These are phyloP conservation scores for Scaeva pyrastri DNA, from an alignment of 2,888 invertebrate genomes.

Conservation along the genomic window DNA sequence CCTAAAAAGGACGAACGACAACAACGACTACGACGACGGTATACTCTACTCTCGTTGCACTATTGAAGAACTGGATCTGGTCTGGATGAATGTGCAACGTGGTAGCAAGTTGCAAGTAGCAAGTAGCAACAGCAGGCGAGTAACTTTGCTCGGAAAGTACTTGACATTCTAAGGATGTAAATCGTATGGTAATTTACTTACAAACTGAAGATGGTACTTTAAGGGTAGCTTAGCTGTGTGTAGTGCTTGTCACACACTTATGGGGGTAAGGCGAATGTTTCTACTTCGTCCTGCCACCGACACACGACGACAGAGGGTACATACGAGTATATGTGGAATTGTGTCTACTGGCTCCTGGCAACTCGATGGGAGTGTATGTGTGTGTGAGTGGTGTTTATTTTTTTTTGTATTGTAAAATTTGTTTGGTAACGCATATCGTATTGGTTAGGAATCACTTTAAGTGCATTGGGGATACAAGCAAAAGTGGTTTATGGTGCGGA, in stretches of 20 bases:
- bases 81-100: slow-evolving; percentile 58
- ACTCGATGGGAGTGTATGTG: background rate
- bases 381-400: background rate
- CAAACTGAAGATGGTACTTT: slow-evolving; percentile 75
- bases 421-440: slow-evolving; percentile 51
- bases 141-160: slow-evolving; percentile 72
- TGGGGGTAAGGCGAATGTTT: slow-evolving; percentile 38
- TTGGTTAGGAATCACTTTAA: slow-evolving; percentile 63
- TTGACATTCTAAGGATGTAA: slow-evolving; percentile 76
- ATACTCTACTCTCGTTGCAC: too few species aligned
- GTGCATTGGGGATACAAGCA: slow-evolving; percentile 49
- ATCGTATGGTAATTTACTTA: slow-evolving; percentile 76
- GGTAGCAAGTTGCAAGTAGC: too few species aligned
- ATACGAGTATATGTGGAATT: background rate
- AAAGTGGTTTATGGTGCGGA: slow-evolving; percentile 28
- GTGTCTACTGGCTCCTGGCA: slow-evolving; percentile 9
- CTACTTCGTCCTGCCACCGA: slow-evolving; percentile 30
- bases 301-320: too few species aligned
- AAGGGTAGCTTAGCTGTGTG: slow-evolving; percentile 72
- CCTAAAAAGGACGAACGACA: too few species aligned
- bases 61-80: slow-evolving; percentile 10
- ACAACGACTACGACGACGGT: too few species aligned
- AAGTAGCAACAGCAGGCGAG: slow-evolving; percentile 58
- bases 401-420: slow-evolving; percentile 10
- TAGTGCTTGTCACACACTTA: slow-evolving; percentile 73